Percentiles rank a stretch among this genome's conserved stretches.
Conservation (phyloP, 2,797 vertebrate species). For the Crenichthys baileyi region DNA sequence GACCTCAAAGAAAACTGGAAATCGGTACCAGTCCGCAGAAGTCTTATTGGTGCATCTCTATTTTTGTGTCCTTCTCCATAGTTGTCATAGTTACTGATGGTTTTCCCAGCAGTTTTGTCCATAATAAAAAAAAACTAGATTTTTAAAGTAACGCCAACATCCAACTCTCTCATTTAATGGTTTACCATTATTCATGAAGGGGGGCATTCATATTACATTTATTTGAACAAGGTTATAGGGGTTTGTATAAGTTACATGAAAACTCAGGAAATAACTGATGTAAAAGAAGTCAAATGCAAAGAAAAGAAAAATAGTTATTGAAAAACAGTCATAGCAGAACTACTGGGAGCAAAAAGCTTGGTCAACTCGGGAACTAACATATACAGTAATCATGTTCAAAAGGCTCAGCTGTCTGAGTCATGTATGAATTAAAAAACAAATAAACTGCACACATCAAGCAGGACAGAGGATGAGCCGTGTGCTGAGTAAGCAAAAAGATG, state of each 20-base stretch:
- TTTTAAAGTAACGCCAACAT: background rate
- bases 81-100: background rate
- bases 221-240: background rate
- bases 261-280: background rate
- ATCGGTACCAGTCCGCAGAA: too few relatives aligned
- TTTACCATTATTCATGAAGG: background rate
- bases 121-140: background rate
- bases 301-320: background rate
- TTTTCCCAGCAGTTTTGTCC: background rate
- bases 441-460: constrained; percentile 4
- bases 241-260: background rate
- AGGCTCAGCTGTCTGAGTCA: constrained; percentile 35
- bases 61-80: background rate
- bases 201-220: background rate
- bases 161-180: background rate
- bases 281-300: constrained; percentile 16
- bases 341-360: constrained; percentile 21
- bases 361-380: constrained; percentile 6
- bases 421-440: background rate
- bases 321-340: background rate
- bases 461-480: constrained; percentile 26
- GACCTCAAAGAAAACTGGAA: background rate
- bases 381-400: constrained; percentile 7
- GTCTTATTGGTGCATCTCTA: background rate
- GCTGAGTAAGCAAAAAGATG: constrained; percentile 25